These are phyloP conservation scores for Vanessa tameamea DNA, from an alignment of 1,140 invertebrate genomes.

Conservation along the genomic window DNA sequence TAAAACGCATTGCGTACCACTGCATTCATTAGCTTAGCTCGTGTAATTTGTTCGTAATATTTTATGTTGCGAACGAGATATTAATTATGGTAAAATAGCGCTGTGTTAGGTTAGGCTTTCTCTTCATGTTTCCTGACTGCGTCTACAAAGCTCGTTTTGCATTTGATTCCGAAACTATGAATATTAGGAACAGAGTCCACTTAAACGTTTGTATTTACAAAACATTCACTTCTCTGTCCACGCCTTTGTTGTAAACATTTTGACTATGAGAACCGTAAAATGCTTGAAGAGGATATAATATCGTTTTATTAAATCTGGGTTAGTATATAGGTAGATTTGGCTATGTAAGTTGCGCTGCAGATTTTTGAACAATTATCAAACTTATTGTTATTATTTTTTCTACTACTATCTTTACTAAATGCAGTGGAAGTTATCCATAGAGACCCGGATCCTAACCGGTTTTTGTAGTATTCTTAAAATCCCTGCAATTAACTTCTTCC, in stretches of 20 bases:
- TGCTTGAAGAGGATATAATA: too few relatives aligned
- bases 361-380: too few relatives aligned
- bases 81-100: slow-evolving; percentile 46
- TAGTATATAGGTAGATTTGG: too few relatives aligned
- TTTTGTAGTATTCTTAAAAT: too few relatives aligned
- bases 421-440: too few relatives aligned
- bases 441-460: too few relatives aligned
- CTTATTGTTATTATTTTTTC: too few relatives aligned
- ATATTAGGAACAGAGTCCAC: slow-evolving; percentile 23
- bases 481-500: too few relatives aligned
- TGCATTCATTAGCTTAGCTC: slow-evolving; percentile 16
- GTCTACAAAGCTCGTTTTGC: slow-evolving; percentile 35
- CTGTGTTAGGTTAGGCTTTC: slow-evolving; percentile 28
- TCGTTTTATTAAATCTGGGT: too few relatives aligned
- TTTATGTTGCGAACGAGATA: slow-evolving; percentile 41
- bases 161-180: slow-evolving; percentile 31
- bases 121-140: slow-evolving; percentile 36
- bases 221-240: background rate
- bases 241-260: background rate
- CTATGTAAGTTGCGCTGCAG: too few relatives aligned
- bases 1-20: slow-evolving; percentile 36
- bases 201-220: background rate
- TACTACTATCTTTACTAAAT: too few relatives aligned
- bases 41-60: slow-evolving; percentile 47
- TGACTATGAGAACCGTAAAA: background rate